phyloP scores from a whole-genome alignment of 2,113 vertebrate species.

The Picathartes gymnocephalus region DNA sequence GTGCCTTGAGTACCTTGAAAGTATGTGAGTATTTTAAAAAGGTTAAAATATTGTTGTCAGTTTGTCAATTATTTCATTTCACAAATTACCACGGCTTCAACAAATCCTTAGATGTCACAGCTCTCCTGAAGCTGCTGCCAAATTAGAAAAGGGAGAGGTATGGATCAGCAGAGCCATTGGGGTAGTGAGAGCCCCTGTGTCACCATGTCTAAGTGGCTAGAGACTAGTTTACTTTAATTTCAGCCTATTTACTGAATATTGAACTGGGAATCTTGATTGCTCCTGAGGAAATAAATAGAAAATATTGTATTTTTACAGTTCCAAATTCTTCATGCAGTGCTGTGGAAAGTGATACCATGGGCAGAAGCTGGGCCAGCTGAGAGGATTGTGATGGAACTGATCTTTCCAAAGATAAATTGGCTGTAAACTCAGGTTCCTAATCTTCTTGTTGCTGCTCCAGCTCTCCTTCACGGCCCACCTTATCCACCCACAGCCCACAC shows the following conservation, averaged over 20 bases:
- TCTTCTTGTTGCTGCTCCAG: background rate
- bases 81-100: background rate
- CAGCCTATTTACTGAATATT: background rate
- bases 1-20: background rate
- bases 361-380: background rate
- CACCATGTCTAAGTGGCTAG: background rate
- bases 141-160: background rate
- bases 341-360: background rate
- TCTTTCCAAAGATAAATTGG: background rate
- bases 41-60: background rate
- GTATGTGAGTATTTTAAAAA: background rate
- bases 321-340: background rate
- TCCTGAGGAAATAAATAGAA: background rate
- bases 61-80: background rate
- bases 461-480: background rate
- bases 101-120: background rate
- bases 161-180: background rate
- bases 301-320: background rate
- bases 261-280: background rate
- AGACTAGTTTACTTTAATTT: background rate
- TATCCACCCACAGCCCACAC: no score
- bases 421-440: background rate
- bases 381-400: background rate
- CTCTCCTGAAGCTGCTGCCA: background rate
- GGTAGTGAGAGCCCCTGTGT: background rate